Base-by-base conservation (phyloP, 1,140 invertebrate genomes). In the Melitaea cinxia region DNA sequence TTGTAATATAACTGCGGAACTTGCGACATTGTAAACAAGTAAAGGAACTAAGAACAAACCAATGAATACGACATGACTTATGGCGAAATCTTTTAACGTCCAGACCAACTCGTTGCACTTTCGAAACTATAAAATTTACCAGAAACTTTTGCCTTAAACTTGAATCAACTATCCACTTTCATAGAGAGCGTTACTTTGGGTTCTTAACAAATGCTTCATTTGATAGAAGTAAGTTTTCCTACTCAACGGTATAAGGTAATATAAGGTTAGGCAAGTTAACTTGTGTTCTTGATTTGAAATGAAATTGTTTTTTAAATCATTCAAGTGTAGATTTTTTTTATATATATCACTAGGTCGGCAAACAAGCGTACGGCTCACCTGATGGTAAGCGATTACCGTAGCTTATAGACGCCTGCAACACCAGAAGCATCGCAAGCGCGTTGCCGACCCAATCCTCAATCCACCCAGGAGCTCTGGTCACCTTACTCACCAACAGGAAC, bases 11-110 rank as follows among this genome's bases (percentile, higher is more conserved):
- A 45, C 39, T 17, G 39, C 39, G 19, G 6, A 45, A 45, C 15
- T 45, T 19, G 39, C 9, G 39, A 45, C 39, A 19, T 45, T 45
- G 39, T 45, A 45, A 45, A 45, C 39, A 45, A 45, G 39, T 45
- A 45, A 45, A 45, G 19, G 39, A 21, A 45, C 39, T 17, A 45
- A 19, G 39, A 45, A 45, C 39, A 45, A 45, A 45, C 39, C 39
- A 12, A 45, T 45, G 39, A 45, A 45, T 21, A 45, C 39, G 15
- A 45, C 39, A 45, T 45, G 39, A 45, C 39, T 45, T 45, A 45
- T 17, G 39, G 39, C 39, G 15, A 45, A 45, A 45, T 45, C 39
- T 45, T 15, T 5, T 45, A 45, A 19, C 19, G 39, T 45, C 39
- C 39, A 45, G 39, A 45, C 35, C n/a, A n/a, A 37, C 35, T 37